phyloP scores from a whole-genome alignment of 2,113 vertebrate species.

The Pleuronectes platessa region DNA sequence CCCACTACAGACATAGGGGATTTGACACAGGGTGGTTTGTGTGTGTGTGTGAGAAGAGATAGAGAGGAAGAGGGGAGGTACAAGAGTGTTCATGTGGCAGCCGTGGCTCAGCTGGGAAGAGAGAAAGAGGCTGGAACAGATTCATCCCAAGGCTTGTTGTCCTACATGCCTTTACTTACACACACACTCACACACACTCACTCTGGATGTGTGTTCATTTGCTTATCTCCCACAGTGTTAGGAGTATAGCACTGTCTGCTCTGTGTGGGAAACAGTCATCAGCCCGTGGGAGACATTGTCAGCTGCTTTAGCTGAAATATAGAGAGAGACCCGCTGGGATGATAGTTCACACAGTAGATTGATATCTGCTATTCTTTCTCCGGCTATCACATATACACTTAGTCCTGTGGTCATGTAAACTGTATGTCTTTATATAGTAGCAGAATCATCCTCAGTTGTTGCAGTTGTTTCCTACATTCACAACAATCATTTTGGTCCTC shows the following conservation, averaged over 20 bases:
- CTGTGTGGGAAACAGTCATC: constrained; percentile 28
- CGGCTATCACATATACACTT: neutral
- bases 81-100: constrained; percentile 63
- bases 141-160: constrained; percentile 76
- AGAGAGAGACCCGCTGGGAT: neutral
- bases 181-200: constrained; percentile 8
- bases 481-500: neutral
- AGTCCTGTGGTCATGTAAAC: neutral
- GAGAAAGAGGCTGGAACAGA: constrained; percentile 72
- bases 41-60: constrained; percentile 20
- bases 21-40: constrained; percentile 63
- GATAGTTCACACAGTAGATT: neutral
- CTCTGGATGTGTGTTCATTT: constrained; percentile 52
- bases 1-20: constrained; percentile 62
- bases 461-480: neutral
- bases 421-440: neutral
- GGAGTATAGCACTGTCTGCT: constrained; percentile 19
- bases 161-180: constrained; percentile 62
- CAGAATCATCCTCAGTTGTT: neutral
- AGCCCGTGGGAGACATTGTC: constrained; percentile 28
- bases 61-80: constrained; percentile 22
- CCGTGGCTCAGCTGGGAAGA: constrained; percentile 71
- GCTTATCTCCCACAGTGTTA: constrained; percentile 40
- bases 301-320: constrained; percentile 23
- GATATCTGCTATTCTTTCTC: neutral